phyloP scores from a whole-genome alignment of 2,888 invertebrate genomes.

The Pammene fasciana region DNA sequence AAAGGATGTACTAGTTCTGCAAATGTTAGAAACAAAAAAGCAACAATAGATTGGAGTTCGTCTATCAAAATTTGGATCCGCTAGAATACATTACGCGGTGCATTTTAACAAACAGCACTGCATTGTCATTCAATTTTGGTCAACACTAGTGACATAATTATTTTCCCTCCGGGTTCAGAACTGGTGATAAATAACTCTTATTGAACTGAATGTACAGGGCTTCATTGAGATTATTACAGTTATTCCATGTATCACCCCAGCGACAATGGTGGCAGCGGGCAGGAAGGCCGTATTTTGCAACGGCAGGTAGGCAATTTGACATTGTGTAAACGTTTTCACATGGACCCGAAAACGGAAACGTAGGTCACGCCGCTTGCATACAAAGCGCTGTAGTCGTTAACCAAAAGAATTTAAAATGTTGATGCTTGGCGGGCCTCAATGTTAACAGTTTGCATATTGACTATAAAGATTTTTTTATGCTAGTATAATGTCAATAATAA shows the following conservation, averaged over 20 bases:
- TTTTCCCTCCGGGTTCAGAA: not conserved
- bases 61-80: not conserved
- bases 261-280: constrained; percentile 55
- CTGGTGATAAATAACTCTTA: not conserved
- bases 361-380: constrained; percentile 72
- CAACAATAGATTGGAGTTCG: not conserved
- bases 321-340: constrained; percentile 78
- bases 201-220: not conserved
- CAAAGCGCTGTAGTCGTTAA: constrained; percentile 52
- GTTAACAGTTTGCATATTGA: constrained; percentile 23
- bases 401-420: constrained; percentile 38
- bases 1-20: not conserved
- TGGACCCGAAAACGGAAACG: constrained; percentile 74
- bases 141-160: not conserved
- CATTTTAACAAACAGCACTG: not conserved
- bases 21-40: not conserved
- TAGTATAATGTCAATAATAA: not conserved
- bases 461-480: not conserved
- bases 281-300: constrained; percentile 71
- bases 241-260: constrained; percentile 26
- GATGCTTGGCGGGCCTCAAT: constrained; percentile 14
- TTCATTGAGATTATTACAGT: constrained; percentile 27
- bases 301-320: constrained; percentile 70
- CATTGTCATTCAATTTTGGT: not conserved
- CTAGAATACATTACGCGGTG: not conserved